Percentiles rank a stretch among this genome's conserved stretches.
These are phyloP conservation scores for Hemithea aestivaria DNA, from an alignment of 2,888 invertebrate genomes.

Conservation along the genomic window DNA sequence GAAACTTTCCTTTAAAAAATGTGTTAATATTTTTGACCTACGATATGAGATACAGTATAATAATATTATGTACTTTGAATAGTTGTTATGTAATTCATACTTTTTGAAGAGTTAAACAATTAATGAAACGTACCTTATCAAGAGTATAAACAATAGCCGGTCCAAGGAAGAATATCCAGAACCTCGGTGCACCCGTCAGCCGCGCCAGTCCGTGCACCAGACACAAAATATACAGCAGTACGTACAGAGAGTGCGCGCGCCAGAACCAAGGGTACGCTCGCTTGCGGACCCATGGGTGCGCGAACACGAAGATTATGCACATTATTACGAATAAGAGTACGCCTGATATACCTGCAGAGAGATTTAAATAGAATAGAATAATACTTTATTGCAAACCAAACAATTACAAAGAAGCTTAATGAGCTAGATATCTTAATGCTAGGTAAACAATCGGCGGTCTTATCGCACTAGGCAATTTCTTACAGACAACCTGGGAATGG, in stretches of 20 bases:
- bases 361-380: not conserved
- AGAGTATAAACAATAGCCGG: conserved; percentile 93
- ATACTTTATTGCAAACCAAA: too few species aligned
- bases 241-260: conserved; percentile 94
- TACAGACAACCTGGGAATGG: too few species aligned
- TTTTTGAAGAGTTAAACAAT: too few species aligned
- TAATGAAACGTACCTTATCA: conserved; percentile 87
- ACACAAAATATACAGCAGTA: conserved; percentile 90
- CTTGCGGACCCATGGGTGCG: conserved; percentile 94
- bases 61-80: too few species aligned
- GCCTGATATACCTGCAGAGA: conserved; percentile 87
- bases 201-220: conserved; percentile 94
- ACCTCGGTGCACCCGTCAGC: conserved; percentile 93
- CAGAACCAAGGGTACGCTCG: conserved; percentile 97
- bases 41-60: too few species aligned
- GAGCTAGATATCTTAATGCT: too few species aligned
- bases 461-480: too few species aligned
- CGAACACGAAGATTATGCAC: conserved; percentile 98
- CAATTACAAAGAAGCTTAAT: too few species aligned
- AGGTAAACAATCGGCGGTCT: too few species aligned
- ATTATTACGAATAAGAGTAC: conserved; percentile 93
- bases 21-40: too few species aligned
- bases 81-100: too few species aligned
- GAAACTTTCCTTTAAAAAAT: too few species aligned
- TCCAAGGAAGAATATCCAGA: conserved; percentile 96